phyloP scores from a whole-genome alignment of 2,888 invertebrate genomes.

The Sesia bembeciformis region DNA sequence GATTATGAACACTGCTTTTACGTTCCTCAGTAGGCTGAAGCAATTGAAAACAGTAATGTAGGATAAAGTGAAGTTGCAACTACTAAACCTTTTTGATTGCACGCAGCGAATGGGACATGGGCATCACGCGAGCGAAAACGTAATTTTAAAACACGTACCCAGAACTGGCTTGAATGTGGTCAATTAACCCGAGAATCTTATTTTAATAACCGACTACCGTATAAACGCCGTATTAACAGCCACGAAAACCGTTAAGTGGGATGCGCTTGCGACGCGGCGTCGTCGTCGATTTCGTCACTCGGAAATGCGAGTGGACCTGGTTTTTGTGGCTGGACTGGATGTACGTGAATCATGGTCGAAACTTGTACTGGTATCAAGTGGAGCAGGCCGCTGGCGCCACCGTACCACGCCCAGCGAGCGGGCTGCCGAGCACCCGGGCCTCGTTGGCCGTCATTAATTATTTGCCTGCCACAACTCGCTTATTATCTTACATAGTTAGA shows the following conservation, averaged over 20 bases:
- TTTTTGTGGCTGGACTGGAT: constrained; percentile 26
- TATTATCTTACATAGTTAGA: constrained; percentile 22
- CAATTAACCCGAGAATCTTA: constrained; percentile 58
- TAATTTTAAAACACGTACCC: constrained; percentile 32
- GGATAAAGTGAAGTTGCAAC: not conserved
- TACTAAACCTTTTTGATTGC: not conserved
- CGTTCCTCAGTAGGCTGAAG: too few relatives aligned
- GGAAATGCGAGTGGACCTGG: constrained; percentile 43
- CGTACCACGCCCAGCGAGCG: constrained; percentile 46
- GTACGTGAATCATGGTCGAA: constrained; percentile 46
- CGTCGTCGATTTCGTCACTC: constrained; percentile 46
- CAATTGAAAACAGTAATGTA: too few relatives aligned
- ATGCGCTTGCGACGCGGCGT: constrained; percentile 42
- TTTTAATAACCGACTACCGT: constrained; percentile 57
- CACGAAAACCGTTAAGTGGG: constrained; percentile 58
- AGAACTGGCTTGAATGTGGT: constrained; percentile 44
- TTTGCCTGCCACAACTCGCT: constrained; percentile 32
- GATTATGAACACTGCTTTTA: too few relatives aligned
- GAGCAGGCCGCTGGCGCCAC: constrained; percentile 55
- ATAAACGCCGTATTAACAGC: constrained; percentile 57
- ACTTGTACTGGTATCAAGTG: constrained; percentile 32
- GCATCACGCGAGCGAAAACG: constrained; percentile 18
- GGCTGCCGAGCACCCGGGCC: constrained; percentile 17
- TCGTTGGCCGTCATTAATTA: constrained; percentile 33
- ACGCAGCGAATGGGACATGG: not conserved